These are phyloP conservation scores for Discoglossus pictus DNA, from an alignment of 2,797 vertebrate genomes.

Conservation along the genomic window DNA sequence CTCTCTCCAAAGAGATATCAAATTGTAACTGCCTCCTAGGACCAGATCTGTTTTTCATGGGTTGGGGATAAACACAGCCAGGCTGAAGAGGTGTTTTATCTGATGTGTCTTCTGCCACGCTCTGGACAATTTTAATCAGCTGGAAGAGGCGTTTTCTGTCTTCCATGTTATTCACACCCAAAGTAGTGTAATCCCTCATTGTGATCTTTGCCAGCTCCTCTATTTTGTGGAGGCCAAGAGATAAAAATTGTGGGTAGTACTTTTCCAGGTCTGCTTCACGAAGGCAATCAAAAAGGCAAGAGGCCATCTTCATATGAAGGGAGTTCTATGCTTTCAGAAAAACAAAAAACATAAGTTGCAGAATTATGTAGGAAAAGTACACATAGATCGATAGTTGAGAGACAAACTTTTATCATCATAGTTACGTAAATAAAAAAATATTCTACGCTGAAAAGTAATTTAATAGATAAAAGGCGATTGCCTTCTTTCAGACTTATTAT, in stretches of 20 bases:
- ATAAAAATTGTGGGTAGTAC: slow-evolving; percentile 78
- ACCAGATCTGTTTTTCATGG: slow-evolving; percentile 54
- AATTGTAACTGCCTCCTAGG: slow-evolving; percentile 77
- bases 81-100: slow-evolving; percentile 50
- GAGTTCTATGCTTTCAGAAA: not conserved
- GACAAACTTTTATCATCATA: too few relatives aligned
- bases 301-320: slow-evolving; percentile 67
- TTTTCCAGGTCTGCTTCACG: slow-evolving; percentile 78
- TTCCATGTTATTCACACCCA: slow-evolving; percentile 80
- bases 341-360: not conserved
- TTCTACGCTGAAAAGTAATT: too few relatives aligned
- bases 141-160: slow-evolving; percentile 83
- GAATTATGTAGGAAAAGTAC: too few relatives aligned
- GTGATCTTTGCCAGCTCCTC: slow-evolving; percentile 78
- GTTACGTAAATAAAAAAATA: too few relatives aligned
- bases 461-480: too few relatives aligned
- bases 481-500: too few relatives aligned
- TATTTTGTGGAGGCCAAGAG: slow-evolving; percentile 73
- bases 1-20: slow-evolving; percentile 59
- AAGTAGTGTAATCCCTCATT: slow-evolving; percentile 77
- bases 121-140: slow-evolving; percentile 81
- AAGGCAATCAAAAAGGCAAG: slow-evolving; percentile 82
- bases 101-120: slow-evolving; percentile 61
- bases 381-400: too few relatives aligned
- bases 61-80: slow-evolving; percentile 46